Percentiles rank a stretch among this genome's conserved stretches.
Evolutionary conservation across 2,113 vertebrate species (phyloP).

Genomic region (Cephalopterus ornatus): DNA sequence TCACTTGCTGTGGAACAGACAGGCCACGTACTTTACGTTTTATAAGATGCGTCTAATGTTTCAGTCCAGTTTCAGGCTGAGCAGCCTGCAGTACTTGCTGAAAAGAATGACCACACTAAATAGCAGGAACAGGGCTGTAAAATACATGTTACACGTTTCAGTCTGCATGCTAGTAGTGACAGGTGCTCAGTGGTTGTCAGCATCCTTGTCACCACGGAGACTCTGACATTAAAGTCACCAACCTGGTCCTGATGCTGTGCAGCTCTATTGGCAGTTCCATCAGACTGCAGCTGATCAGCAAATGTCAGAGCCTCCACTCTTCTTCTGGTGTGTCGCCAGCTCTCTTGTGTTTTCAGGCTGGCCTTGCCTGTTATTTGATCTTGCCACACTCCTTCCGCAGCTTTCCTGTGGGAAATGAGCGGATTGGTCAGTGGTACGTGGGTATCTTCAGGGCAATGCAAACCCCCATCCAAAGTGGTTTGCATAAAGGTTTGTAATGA

Average conservation of each 20-base stretch:
- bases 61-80: neutral
- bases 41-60: neutral
- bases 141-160: slow-evolving; percentile 48
- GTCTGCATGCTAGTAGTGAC: slow-evolving; percentile 62
- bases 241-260: slow-evolving; percentile 49
- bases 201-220: slow-evolving; percentile 69
- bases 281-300: slow-evolving; percentile 62
- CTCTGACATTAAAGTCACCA: slow-evolving; percentile 76
- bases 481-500: slow-evolving; percentile 73
- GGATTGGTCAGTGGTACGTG: slow-evolving; percentile 50
- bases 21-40: neutral
- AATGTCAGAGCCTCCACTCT: slow-evolving; percentile 68
- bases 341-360: slow-evolving; percentile 33
- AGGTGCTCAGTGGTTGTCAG: slow-evolving; percentile 73
- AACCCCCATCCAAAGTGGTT: slow-evolving; percentile 64
- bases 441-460: slow-evolving; percentile 61
- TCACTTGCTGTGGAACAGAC: neutral
- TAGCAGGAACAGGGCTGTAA: slow-evolving; percentile 58
- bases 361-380: slow-evolving; percentile 59
- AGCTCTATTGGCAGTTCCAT: slow-evolving; percentile 79
- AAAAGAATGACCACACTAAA: slow-evolving; percentile 8
- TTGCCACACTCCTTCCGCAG: slow-evolving; percentile 48
- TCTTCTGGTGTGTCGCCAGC: slow-evolving; percentile 40
- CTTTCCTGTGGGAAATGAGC: slow-evolving; percentile 61
- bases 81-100: neutral